These are phyloP conservation scores for Leucozona laternaria DNA, from an alignment of 2,888 invertebrate genomes.

Conservation along the genomic window DNA sequence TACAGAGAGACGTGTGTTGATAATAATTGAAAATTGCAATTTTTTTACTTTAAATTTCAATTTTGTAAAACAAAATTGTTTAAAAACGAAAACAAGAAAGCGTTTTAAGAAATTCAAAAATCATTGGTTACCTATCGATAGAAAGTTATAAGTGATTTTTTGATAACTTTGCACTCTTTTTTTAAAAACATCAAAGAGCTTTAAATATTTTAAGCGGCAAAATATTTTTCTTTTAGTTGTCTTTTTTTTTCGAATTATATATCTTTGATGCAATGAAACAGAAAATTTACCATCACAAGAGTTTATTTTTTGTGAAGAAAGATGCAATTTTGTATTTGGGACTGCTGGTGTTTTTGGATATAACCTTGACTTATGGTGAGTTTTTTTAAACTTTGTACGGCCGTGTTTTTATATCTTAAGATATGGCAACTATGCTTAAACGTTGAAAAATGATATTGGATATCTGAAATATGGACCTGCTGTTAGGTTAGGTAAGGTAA, in stretches of 20 bases:
- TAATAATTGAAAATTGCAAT: background rate
- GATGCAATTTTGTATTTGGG: slow-evolving; percentile 25
- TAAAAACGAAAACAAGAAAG: background rate
- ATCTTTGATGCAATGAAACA: background rate
- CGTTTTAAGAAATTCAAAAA: background rate
- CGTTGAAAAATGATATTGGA: no score
- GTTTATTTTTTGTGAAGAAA: slow-evolving; percentile 27
- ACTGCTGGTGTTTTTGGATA: slow-evolving; percentile 53
- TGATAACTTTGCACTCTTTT: background rate
- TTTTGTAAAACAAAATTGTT: background rate
- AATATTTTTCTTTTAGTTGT: background rate
- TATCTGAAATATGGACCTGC: no score
- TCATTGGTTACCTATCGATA: background rate
- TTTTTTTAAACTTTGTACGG: background rate
- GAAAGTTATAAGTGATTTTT: background rate
- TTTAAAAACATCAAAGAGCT: background rate
- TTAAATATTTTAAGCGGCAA: background rate
- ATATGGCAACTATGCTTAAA: background rate
- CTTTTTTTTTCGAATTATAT: background rate
- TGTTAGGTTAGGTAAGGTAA: no score
- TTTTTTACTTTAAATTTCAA: background rate
- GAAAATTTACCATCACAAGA: slow-evolving; percentile 1
- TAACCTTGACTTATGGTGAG: slow-evolving; percentile 40
- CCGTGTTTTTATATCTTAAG: background rate
- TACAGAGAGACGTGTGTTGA: slow-evolving; percentile 2